Conservation (phyloP, 2,888 invertebrate species). For the Junonia oenone region DNA sequence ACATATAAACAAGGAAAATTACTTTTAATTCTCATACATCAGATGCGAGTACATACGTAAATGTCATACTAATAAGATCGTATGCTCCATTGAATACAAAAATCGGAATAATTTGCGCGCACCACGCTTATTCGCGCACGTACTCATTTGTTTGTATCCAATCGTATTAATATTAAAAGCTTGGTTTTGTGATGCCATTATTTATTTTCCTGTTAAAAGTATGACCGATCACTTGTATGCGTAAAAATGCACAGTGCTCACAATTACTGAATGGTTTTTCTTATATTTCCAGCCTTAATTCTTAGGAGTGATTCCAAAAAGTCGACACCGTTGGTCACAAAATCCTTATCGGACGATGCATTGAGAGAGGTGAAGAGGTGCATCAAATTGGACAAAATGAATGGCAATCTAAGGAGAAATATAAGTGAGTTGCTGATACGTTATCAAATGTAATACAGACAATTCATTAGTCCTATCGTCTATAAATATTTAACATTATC, state of each 20-base stretch:
- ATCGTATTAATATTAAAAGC: conserved; percentile 12
- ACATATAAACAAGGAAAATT: conserved; percentile 37
- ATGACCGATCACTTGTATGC: background rate
- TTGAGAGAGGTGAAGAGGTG: conserved; percentile 50
- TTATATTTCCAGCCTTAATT: conserved; percentile 54
- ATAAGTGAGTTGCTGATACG: conserved; percentile 37
- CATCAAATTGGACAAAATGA: conserved; percentile 52
- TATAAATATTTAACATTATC: background rate
- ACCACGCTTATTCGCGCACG: conserved; percentile 21
- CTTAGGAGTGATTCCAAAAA: conserved; percentile 44
- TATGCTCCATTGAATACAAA: conserved; percentile 28
- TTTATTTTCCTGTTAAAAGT: conserved; percentile 1
- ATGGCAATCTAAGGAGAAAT: conserved; percentile 46
- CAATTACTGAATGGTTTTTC: too few relatives aligned
- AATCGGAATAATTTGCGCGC: conserved; percentile 23
- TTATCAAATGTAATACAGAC: background rate
- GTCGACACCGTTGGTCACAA: conserved; percentile 45
- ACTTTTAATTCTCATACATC: conserved; percentile 31
- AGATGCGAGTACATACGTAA: conserved; percentile 17
- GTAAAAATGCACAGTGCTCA: too few relatives aligned
- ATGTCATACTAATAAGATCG: conserved; percentile 29
- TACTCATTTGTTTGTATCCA: conserved; percentile 17
- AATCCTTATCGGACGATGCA: conserved; percentile 61
- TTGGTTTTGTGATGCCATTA: conserved; percentile 4
- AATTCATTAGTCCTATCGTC: background rate